phyloP scores from a whole-genome alignment of 2,113 vertebrate species.

The Syngnathus floridae region DNA sequence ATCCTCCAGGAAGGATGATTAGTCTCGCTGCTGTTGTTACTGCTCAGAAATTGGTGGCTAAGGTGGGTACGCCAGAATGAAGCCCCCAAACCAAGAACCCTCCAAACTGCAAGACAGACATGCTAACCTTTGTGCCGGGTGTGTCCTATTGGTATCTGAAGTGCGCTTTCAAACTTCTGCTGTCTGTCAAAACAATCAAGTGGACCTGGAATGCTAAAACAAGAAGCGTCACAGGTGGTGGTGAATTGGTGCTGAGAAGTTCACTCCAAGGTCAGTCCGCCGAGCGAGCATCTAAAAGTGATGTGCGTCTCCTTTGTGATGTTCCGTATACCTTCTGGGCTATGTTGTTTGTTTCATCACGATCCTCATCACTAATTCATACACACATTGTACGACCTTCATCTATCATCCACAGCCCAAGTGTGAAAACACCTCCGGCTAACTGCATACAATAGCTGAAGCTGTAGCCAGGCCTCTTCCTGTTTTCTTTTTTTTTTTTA shows the following conservation, averaged over 20 bases:
- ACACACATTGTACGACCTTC: constrained; percentile 44
- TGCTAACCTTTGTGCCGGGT: not conserved
- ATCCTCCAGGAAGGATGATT: no score
- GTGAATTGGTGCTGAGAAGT: constrained; percentile 21
- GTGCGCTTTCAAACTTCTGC: not conserved
- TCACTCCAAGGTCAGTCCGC: constrained; percentile 14
- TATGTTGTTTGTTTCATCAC: constrained; percentile 58
- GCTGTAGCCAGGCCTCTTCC: constrained; percentile 19
- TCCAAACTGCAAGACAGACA: not conserved
- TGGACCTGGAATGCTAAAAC: not conserved
- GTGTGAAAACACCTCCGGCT: constrained; percentile 65
- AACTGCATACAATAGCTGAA: constrained; percentile 33
- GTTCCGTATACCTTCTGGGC: constrained; percentile 9
- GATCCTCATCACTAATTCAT: constrained; percentile 72
- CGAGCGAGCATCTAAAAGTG: not conserved
- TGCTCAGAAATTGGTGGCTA: no score
- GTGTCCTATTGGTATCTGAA: not conserved
- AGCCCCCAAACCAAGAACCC: no score
- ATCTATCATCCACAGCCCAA: constrained; percentile 60
- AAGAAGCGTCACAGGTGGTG: not conserved
- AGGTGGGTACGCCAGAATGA: no score
- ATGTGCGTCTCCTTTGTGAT: not conserved
- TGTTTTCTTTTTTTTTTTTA: constrained; percentile 7
- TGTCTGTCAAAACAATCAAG: not conserved
- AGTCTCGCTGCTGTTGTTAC: no score